A percentile compares a stretch with the other conserved stretches of the same genome.
These are phyloP conservation scores for Saccostrea glomerata DNA, from an alignment of 1,140 invertebrate species.

Conservation along the genomic window DNA sequence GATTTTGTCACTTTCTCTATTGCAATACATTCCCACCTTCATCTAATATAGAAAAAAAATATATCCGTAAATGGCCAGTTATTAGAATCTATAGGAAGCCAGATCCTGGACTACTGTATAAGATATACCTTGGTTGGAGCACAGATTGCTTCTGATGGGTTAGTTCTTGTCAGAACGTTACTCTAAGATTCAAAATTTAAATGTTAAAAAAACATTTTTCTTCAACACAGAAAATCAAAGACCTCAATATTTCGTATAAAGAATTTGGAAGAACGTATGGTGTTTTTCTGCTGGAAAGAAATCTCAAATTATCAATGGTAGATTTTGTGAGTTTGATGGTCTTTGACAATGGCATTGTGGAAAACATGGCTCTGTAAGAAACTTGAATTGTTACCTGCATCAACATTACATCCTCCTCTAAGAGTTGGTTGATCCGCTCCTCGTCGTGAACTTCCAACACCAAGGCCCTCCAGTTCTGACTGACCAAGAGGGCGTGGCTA, in stretches of 20 bases:
- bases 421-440: conserved; percentile 70
- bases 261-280: too few relatives aligned
- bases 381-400: conserved; percentile 71
- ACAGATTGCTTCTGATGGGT: background rate
- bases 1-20: background rate
- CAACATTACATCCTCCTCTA: conserved; percentile 76
- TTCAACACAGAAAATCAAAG: background rate
- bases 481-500: conserved; percentile 73
- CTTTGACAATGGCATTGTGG: too few relatives aligned
- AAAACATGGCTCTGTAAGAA: background rate
- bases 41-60: conserved; percentile 1
- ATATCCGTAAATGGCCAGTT: background rate
- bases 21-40: too few relatives aligned
- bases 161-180: conserved; percentile 8
- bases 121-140: background rate
- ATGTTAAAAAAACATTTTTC: background rate
- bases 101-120: background rate
- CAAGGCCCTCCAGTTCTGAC: conserved; percentile 70
- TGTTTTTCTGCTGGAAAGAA: too few relatives aligned
- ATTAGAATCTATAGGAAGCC: background rate
- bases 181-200: background rate
- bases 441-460: conserved; percentile 75
- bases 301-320: too few relatives aligned
- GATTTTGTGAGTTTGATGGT: too few relatives aligned
- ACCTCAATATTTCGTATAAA: background rate